Conservation (phyloP, 2,113 vertebrate species). For the Piprites chloris region DNA sequence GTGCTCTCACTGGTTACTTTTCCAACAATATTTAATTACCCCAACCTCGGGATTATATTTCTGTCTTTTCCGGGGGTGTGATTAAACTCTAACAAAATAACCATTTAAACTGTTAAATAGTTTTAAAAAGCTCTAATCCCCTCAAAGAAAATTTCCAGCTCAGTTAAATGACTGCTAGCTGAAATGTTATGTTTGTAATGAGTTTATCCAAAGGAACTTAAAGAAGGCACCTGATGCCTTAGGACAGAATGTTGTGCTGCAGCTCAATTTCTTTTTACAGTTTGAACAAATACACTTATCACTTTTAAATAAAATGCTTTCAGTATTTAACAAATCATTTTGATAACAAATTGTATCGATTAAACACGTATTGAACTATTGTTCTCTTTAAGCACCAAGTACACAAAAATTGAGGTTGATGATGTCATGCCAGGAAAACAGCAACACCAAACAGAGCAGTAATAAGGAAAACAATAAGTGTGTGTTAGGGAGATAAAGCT, state of each 20-base stretch:
- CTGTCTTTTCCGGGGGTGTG: background rate
- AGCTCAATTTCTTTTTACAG: background rate
- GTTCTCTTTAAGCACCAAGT: background rate
- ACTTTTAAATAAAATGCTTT: background rate
- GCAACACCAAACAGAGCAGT: background rate
- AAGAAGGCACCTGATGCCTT: background rate
- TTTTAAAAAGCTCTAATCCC: constrained; percentile 47
- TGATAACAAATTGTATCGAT: background rate
- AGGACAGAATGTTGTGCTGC: background rate
- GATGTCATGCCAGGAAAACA: background rate
- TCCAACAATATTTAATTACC: background rate
- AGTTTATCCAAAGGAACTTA: constrained; percentile 37
- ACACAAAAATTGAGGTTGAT: background rate
- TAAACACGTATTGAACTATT: background rate
- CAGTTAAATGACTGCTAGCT: constrained; percentile 16
- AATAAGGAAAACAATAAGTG: background rate
- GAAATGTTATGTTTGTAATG: background rate
- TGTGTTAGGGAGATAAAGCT: background rate
- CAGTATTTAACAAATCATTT: background rate
- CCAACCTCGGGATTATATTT: background rate
- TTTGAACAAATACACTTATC: background rate
- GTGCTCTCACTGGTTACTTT: background rate
- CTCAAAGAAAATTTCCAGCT: constrained; percentile 6
- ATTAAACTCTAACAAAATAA: constrained; percentile 46
- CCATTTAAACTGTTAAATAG: background rate